These are phyloP conservation scores for Malurus leucopterus DNA, from an alignment of 2,797 vertebrate genomes.

Conservation along the genomic window DNA sequence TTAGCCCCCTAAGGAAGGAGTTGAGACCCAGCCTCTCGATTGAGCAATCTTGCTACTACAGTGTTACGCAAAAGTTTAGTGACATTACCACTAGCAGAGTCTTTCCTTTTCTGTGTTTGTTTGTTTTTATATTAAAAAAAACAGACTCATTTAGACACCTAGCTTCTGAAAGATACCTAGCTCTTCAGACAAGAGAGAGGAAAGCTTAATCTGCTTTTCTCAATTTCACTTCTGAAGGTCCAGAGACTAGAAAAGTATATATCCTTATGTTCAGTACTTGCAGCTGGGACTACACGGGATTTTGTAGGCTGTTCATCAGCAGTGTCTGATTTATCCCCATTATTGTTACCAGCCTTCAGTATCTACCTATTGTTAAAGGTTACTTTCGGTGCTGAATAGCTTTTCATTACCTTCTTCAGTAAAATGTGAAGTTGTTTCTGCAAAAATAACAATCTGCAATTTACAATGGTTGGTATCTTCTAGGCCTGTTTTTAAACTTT, in stretches of 20 bases:
- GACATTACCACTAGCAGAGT: not conserved
- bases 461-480: not conserved
- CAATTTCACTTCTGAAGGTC: not conserved
- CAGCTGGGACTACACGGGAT: not conserved
- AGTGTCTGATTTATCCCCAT: not conserved
- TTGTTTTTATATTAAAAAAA: not conserved
- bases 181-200: not conserved
- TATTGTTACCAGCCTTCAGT: not conserved
- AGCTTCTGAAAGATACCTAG: not conserved
- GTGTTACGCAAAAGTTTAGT: not conserved
- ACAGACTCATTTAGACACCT: not conserved
- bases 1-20: not conserved
- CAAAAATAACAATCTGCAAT: not conserved
- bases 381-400: not conserved
- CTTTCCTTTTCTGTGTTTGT: not conserved
- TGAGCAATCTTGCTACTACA: not conserved
- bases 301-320: not conserved
- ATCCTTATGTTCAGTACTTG: not conserved
- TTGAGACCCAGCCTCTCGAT: not conserved
- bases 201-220: not conserved
- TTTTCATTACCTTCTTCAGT: not conserved
- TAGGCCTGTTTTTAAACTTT: not conserved
- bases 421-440: not conserved
- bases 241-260: not conserved
- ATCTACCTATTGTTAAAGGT: not conserved